Evolutionary conservation across 2,888 invertebrate species (phyloP), one percentile per base, ranked within the genome.

Genomic region (Pyrochroa serraticornis): DNA sequence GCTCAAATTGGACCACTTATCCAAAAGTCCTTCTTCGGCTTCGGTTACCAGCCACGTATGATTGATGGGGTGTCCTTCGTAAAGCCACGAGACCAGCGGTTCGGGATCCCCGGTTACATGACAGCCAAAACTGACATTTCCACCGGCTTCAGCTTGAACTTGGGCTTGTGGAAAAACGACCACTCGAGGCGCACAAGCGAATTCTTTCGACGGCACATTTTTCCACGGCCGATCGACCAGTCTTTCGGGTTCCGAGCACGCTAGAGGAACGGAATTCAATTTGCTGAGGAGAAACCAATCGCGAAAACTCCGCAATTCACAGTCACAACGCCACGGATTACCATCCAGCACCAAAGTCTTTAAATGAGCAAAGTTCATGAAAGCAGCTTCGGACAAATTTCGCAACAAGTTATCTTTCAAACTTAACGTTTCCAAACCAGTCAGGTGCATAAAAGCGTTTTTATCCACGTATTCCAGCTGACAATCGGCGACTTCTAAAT

Each of bases 301-400:
- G 57, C 93, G 87, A 70, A 95, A 92, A 57, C 89, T 89, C 47
- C 93, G 85, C 56, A 95, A 79, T 63, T 90, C 86, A 78, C 95
- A 95, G 77, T 95, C 93, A 77, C 95, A 95, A 72, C 85, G 85
- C 95, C 95, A 95, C 3, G 91, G 93, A 78, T 95, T 95, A 31
- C 90, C 90, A 63, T 92, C 91, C 48, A 95, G 78, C 7, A 88
- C 86, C 32, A 95, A 82, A 1, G 92, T 91, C 79, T 93, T 93
- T 58, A 95, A 82, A 68, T 88, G 89, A 35, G 87, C 85, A 73
- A 93, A 83, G 59, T 89, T 89, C 76, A 88, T 81, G 70, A 91
- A 87, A 1, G 87, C 85, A 44, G 83, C 82, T 58, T 85, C 86
- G 7, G 87, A 86, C 35, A 92, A 77, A 70, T 85, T 85, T 52